phyloP scores from a whole-genome alignment of 1,140 invertebrate genomes.

The Reticulitermes speratus region DNA sequence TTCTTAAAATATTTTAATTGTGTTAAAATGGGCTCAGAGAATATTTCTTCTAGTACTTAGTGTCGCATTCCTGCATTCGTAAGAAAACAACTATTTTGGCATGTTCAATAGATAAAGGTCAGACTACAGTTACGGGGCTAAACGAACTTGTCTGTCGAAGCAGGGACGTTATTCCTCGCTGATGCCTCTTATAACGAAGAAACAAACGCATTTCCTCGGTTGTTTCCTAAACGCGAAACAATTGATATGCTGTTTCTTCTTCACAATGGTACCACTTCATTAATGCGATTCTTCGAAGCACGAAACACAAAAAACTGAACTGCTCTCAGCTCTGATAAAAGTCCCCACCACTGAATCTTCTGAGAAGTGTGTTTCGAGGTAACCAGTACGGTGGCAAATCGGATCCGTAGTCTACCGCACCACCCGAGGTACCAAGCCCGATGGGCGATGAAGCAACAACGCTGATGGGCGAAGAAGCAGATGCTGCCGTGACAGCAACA shows the following conservation, averaged over 20 bases:
- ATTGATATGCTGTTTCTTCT: neutral
- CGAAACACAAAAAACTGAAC: neutral
- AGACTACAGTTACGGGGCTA: too few species aligned
- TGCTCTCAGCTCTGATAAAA: conserved; percentile 33
- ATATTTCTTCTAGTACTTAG: too few species aligned
- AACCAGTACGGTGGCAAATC: conserved; percentile 33
- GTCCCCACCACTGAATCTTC: conserved; percentile 33
- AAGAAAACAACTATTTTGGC: too few species aligned
- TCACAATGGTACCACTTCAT: neutral
- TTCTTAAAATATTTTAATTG: too few species aligned
- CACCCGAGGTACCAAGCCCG: neutral
- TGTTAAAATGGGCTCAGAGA: too few species aligned
- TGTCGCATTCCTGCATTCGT: too few species aligned
- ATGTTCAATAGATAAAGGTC: too few species aligned
- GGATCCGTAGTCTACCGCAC: conserved; percentile 15
- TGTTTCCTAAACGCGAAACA: neutral
- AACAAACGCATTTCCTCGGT: neutral
- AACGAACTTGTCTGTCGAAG: too few species aligned
- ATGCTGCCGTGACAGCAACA: conserved; percentile 29
- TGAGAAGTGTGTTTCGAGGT: conserved; percentile 29
- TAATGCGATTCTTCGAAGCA: neutral
- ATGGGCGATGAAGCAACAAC: neutral
- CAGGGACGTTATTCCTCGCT: too few species aligned
- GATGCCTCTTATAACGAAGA: too few species aligned
- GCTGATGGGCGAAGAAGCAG: conserved; percentile 25